Evolutionary conservation across 2,797 vertebrate species (phyloP).

Genomic region (Avahi laniger): DNA sequence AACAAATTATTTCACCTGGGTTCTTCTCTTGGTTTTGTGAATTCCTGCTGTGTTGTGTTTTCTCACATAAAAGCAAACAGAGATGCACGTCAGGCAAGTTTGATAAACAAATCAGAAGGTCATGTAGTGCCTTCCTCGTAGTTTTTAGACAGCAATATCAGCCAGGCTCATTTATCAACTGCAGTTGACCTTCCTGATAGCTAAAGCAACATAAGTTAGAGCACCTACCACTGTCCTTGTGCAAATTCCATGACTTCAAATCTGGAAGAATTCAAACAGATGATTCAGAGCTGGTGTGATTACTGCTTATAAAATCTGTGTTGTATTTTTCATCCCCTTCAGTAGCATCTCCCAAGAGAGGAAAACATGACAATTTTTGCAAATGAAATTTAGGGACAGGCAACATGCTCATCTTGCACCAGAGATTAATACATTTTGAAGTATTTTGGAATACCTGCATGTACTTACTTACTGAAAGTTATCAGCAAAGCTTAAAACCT

Average conservation of each 20-base stretch:
- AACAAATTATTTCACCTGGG: constrained; percentile 66
- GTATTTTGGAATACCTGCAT: not conserved
- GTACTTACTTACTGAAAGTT: not conserved
- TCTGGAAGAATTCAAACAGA: constrained; percentile 28
- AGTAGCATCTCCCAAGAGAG: not conserved
- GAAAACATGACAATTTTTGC: not conserved
- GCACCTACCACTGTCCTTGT: not conserved
- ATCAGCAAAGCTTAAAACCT: not conserved
- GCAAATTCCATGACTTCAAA: not conserved
- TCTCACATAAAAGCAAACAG: constrained; percentile 62
- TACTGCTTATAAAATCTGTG: not conserved
- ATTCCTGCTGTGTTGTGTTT: constrained; percentile 61
- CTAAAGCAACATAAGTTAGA: not conserved
- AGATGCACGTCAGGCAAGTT: constrained; percentile 44
- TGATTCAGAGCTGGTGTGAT: not conserved
- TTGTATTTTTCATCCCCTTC: not conserved
- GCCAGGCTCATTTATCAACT: constrained; percentile 36
- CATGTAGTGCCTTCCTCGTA: not conserved
- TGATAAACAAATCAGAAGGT: constrained; percentile 53
- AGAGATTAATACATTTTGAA: not conserved
- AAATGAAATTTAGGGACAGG: not conserved
- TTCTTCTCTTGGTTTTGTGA: constrained; percentile 35
- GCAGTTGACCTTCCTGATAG: not conserved
- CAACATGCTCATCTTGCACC: not conserved
- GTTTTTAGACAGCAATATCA: constrained; percentile 29